Base-by-base conservation (phyloP, 2,888 invertebrate species). In the Keiferia lycopersicella region DNA sequence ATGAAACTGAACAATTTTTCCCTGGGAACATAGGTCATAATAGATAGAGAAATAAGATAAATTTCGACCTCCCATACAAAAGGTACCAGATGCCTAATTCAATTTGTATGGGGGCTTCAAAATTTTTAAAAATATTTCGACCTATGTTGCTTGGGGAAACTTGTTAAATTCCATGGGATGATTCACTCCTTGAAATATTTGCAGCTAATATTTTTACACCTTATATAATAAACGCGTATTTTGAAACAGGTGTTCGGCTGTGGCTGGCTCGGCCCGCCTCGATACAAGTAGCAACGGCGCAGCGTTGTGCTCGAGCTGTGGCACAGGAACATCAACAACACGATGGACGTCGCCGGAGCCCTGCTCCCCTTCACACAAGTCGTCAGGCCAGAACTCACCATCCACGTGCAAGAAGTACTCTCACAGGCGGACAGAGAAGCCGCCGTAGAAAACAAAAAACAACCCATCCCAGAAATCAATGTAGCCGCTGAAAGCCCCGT, bases 281-380 rank as follows among this genome's bases (percentile, higher is more conserved):
- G 93, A 71, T 94, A 93, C 88, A 94, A 94, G 93, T 94, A 94
- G 93, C 93, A 93, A 83, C 88, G 92, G 87, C 89, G 92, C 73
- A 92, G 92, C 81, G 91, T 92, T 77, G 92, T 92, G 91, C 91
- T 92, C 48, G 92, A 92, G 79, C 79, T 92, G 67, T 92, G 92
- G 92, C 92, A 92, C 87, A 81, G 91, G 61, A 92, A 92, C 81
- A 90, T 92, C 73, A 92, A 92, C 80, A 91, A 92, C 79, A 92
- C 92, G 39, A 90, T 92, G 91, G 92, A 92, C 80, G 91, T 91
- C 18, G 92, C 92, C 62, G 91, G 91, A 51, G 91, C 91, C 1
- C 79, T 92, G 26, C 80, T 91, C 34, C 89, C 90, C 56, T 91
- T 91, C 81, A 89, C 91, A 0, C 89, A 90, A 20, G 84, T 88